Evolutionary conservation across 1,140 invertebrate species (phyloP).

Genomic region (Sinonovacula constricta): DNA sequence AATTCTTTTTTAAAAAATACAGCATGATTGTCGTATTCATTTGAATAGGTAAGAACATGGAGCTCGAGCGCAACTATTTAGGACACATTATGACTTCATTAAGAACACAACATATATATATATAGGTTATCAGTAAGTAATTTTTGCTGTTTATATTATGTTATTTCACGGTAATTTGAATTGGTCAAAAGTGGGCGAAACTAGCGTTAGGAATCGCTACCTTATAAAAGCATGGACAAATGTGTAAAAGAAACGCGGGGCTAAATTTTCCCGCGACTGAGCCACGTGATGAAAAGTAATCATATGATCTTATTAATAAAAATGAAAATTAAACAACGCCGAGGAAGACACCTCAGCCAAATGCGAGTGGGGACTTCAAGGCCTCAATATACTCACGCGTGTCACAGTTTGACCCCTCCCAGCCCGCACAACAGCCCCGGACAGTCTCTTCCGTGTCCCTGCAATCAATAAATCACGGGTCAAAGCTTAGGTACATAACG

Average conservation of each 20-base stretch:
- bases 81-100: no score
- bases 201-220: background rate
- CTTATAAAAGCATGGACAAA: background rate
- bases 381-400: slow-evolving; percentile 11
- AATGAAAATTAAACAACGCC: background rate
- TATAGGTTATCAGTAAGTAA: no score
- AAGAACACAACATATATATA: no score
- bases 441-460: slow-evolving; percentile 6
- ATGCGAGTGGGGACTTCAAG: background rate
- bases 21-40: no score
- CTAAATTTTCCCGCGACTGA: background rate
- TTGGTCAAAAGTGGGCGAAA: no score
- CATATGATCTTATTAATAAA: background rate
- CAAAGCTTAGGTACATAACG: background rate
- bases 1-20: no score
- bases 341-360: background rate
- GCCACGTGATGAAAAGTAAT: background rate
- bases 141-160: no score
- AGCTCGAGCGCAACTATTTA: no score
- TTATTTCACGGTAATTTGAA: no score
- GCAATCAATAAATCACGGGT: background rate
- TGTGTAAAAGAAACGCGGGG: background rate
- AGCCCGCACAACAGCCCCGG: slow-evolving; percentile 27
- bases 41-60: no score
- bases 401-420: slow-evolving; percentile 31